phyloP scores from a whole-genome alignment of 2,113 vertebrate species.

The Oncorhynchus mykiss region DNA sequence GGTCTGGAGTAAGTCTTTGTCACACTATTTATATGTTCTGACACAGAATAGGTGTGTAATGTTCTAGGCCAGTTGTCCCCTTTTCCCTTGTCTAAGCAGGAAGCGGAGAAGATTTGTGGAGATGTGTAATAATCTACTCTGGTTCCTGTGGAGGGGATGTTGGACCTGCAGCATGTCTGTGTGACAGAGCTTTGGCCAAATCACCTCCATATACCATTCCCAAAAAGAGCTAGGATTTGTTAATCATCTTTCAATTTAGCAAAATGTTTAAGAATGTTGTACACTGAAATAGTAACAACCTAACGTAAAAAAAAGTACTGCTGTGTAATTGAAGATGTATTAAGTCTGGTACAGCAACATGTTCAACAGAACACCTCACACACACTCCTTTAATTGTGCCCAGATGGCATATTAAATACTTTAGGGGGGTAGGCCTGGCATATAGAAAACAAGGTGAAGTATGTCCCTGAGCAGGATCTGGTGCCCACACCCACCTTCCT shows the following conservation, averaged over 20 bases:
- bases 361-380: background rate
- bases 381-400: background rate
- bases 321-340: background rate
- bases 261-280: background rate
- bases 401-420: background rate
- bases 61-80: conserved; percentile 36
- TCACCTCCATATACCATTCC: conserved; percentile 4
- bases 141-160: conserved; percentile 16
- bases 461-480: conserved; percentile 2
- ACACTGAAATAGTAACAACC: background rate
- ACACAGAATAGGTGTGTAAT: conserved; percentile 33
- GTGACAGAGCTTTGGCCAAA: conserved; percentile 16
- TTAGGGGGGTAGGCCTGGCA: background rate
- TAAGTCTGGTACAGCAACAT: background rate
- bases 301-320: background rate
- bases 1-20: conserved; percentile 30
- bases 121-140: conserved; percentile 5
- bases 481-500: background rate
- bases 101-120: conserved; percentile 44
- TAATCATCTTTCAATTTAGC: background rate
- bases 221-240: background rate
- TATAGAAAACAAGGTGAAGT: background rate
- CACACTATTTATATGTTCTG: conserved; percentile 28
- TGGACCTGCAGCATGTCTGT: conserved; percentile 28
- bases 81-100: conserved; percentile 37